A percentile compares a stretch with the other conserved stretches of the same genome.
phyloP scores from a whole-genome alignment of 30 jellyfish, hydroid and myxozoan genomes.

The Turritopsis rubra region DNA sequence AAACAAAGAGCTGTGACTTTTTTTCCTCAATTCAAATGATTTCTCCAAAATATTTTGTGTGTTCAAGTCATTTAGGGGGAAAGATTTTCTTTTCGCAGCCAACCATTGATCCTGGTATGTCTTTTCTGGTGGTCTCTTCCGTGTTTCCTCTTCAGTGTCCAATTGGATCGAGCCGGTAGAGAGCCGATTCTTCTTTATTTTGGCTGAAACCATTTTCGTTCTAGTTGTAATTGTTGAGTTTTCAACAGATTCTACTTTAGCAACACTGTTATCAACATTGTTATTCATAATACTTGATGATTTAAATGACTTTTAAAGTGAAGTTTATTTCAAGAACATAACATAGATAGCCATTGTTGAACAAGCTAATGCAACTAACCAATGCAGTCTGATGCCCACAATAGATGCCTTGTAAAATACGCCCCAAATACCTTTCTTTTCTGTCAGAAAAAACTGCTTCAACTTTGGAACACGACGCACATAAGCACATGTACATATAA shows the following conservation, averaged over 20 bases:
- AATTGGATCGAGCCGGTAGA: background rate
- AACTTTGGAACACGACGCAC: slow-evolving; percentile 78
- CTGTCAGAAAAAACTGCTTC: slow-evolving; percentile 65
- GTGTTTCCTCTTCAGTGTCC: background rate
- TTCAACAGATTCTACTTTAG: background rate
- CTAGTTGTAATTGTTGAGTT: background rate
- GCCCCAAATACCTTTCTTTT: slow-evolving; percentile 86
- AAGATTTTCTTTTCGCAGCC: background rate
- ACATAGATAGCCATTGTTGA: slow-evolving; percentile 61
- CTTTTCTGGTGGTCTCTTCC: background rate
- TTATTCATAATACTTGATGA: background rate
- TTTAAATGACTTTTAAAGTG: no score
- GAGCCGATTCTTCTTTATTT: background rate
- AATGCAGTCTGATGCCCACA: slow-evolving; percentile 83
- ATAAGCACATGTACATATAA: slow-evolving; percentile 83
- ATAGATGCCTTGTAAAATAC: slow-evolving; percentile 89
- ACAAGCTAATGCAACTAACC: slow-evolving; percentile 78
- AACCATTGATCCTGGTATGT: background rate
- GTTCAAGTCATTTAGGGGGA: background rate
- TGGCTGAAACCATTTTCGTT: background rate
- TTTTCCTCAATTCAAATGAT: background rate
- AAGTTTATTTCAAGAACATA: slow-evolving; percentile 42
- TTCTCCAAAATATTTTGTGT: background rate
- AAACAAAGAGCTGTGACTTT: background rate
- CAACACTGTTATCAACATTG: background rate